Base-by-base conservation (phyloP, 92 coral and sea anemone species). In the Palythoa grandiflora region DNA sequence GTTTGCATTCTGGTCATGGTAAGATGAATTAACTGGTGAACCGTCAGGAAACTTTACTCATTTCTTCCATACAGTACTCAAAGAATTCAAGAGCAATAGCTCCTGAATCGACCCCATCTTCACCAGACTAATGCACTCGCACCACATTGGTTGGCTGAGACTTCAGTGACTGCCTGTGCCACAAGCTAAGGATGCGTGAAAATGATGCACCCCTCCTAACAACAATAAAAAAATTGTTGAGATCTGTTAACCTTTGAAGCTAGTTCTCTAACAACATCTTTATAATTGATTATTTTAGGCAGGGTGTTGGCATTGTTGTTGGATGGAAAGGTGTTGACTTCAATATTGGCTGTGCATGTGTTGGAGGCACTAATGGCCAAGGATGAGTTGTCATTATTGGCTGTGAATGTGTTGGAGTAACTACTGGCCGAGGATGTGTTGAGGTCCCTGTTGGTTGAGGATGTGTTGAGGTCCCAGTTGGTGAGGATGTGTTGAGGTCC, bases 221-320 rank as follows among this genome's bases (percentile, higher is more conserved):
- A 86, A 52, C 60, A 75, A 59, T 77, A 87, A 40, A 44, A 44
- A 70, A 44, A 86, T 68, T 48, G 89, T 50, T 73, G 51, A n/a
- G 20, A 73, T 50, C 50, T 73, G 51, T 73, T 35, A 73, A 36
- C 78, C 55, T 39, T 73, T 73, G 55, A 73, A 5, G 78, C 70
- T 63, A 63, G 20, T 63, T 63, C 70, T 63, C 70, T 63, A 63
- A 63, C 70, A 19, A 63, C 70, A 63, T 63, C 36, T 63, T 63
- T 63, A 63, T 63, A 1, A 63, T 63, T 35, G 7, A n/a, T 63
- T 63, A 63, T 63, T 63, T 63, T 63, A 63, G 70, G 70, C 70
- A 63, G n/a, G 70, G 70, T 35, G n/a, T 19, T 63, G 70, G 70
- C 5, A 63, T 63, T 63, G 10, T 63, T 63, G 70, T 20, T 19